These are phyloP conservation scores for Ceryle rudis DNA, from an alignment of 2,797 vertebrate genomes.

Conservation along the genomic window DNA sequence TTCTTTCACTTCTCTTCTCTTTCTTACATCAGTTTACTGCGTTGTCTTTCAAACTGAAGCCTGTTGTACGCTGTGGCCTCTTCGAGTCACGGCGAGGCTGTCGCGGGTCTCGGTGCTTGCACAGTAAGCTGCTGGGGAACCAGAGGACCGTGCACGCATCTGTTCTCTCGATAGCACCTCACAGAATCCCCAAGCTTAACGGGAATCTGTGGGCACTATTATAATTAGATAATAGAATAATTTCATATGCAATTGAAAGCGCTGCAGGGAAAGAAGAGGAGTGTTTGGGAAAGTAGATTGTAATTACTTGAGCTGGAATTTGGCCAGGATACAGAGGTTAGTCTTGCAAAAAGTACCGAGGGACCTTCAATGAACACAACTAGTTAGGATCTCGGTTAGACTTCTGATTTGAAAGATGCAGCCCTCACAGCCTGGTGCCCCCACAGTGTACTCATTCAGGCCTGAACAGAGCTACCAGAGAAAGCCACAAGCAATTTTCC, in stretches of 20 bases:
- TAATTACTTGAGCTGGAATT: conserved; percentile 70
- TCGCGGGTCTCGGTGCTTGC: fast-evolving
- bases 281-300: conserved; percentile 49
- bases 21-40: background rate
- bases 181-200: background rate
- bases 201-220: conserved; percentile 15
- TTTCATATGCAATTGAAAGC: conserved; percentile 45
- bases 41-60: fast-evolving
- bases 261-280: conserved; percentile 47
- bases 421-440: conserved; percentile 12
- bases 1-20: background rate
- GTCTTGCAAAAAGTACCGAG: background rate
- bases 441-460: background rate
- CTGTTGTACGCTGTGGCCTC: background rate
- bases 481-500: conserved; percentile 27
- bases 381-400: background rate
- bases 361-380: background rate
- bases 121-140: background rate
- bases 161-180: background rate
- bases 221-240: conserved; percentile 65
- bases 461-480: background rate
- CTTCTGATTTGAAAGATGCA: conserved; percentile 2
- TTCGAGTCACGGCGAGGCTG: fast-evolving
- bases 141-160: fast-evolving
- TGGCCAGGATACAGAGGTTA: conserved; percentile 58